Percentiles rank a stretch among this genome's conserved stretches.
These are phyloP conservation scores for Mylabris phalerata DNA, from an alignment of 1,140 invertebrate genomes.

Conservation along the genomic window DNA sequence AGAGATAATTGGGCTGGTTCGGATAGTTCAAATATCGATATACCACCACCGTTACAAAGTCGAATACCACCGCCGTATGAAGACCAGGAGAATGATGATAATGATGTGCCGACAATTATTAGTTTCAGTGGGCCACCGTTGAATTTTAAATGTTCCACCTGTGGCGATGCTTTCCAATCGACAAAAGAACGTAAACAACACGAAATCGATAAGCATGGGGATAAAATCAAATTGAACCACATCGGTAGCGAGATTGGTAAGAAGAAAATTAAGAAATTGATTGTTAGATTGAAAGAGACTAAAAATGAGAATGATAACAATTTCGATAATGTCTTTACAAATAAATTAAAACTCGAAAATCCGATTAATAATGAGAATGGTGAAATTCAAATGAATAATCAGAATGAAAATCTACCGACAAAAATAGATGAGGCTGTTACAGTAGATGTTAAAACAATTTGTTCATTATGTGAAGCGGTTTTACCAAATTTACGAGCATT, in stretches of 20 bases:
- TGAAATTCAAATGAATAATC: not conserved
- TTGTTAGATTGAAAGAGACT: constrained; percentile 34
- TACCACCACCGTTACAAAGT: constrained; percentile 27
- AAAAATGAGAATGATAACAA: constrained; percentile 27
- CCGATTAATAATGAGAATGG: constrained; percentile 3
- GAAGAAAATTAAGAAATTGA: constrained; percentile 34
- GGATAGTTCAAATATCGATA: constrained; percentile 56
- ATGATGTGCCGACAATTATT: constrained; percentile 28
- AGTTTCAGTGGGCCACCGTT: constrained; percentile 29
- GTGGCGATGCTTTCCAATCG: constrained; percentile 54
- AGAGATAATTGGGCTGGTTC: constrained; percentile 60
- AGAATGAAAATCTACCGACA: not conserved
- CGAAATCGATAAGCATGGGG: constrained; percentile 44
- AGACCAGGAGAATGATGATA: constrained; percentile 19
- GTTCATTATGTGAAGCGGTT: constrained; percentile 29
- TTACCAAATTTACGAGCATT: constrained; percentile 41
- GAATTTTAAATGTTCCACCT: constrained; percentile 53
- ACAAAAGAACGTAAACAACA: constrained; percentile 60
- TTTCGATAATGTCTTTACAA: constrained; percentile 39
- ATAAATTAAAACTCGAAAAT: constrained; percentile 34
- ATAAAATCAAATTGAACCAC: constrained; percentile 14
- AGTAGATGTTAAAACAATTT: constrained; percentile 19
- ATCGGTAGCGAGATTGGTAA: constrained; percentile 26
- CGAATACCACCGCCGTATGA: constrained; percentile 11
- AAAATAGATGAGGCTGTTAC: not conserved